phyloP scores from a whole-genome alignment of 2,797 vertebrate species.

The Bradypodion pumilum region DNA sequence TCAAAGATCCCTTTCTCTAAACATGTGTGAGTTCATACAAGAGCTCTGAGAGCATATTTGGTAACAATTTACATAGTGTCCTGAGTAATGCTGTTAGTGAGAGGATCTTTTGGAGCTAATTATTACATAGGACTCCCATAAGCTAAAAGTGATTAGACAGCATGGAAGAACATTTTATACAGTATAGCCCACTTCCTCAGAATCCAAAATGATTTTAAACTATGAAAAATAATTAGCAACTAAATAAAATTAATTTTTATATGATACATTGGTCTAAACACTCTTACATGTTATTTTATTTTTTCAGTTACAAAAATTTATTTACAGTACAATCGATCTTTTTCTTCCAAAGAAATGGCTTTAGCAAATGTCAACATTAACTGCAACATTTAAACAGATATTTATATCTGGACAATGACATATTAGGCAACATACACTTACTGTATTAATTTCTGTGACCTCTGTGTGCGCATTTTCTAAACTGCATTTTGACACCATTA shows the following conservation, averaged over 20 bases:
- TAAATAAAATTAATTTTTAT: neutral
- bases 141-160: no score
- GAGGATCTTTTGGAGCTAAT: no score
- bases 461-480: slow-evolving; percentile 71
- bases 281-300: neutral
- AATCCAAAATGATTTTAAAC: neutral
- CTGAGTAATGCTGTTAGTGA: no score
- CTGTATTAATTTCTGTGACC: slow-evolving; percentile 79
- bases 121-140: no score
- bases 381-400: neutral
- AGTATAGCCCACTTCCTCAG: no score
- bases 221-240: neutral
- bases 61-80: no score
- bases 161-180: no score
- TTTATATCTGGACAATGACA: neutral
- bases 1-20: no score
- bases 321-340: neutral
- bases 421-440: slow-evolving; percentile 70
- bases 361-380: neutral
- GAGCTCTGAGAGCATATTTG: no score
- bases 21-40: no score
- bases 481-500: slow-evolving; percentile 87
- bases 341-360: neutral
- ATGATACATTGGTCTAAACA: neutral
- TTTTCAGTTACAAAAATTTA: neutral